A percentile compares a stretch with the other conserved stretches of the same genome.
These are phyloP conservation scores for Plutomurus gul DNA, from an alignment of 1,140 invertebrate genomes.

Conservation along the genomic window DNA sequence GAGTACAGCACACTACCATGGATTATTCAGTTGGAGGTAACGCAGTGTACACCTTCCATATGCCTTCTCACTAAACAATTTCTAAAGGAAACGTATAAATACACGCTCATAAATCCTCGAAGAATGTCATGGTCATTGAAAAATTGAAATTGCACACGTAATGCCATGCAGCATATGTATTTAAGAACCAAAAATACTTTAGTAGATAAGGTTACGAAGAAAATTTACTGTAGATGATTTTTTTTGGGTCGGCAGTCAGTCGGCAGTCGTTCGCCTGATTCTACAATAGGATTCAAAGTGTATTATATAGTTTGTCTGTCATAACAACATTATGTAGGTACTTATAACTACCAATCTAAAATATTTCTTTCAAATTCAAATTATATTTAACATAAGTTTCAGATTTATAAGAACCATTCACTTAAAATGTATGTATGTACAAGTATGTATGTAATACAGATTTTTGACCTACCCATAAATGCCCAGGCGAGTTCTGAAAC, in stretches of 20 bases:
- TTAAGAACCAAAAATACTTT: background rate
- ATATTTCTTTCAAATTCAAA: no score
- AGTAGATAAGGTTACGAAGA: background rate
- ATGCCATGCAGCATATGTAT: background rate
- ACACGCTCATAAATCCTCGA: constrained; percentile 32
- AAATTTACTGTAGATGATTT: background rate
- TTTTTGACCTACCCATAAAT: no score
- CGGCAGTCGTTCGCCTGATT: background rate
- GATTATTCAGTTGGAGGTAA: no score
- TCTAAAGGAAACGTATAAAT: constrained; percentile 25
- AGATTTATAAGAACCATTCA: no score
- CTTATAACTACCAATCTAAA: no score
- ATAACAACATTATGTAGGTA: background rate
- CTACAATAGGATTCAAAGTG: constrained; percentile 7
- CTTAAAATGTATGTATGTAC: no score
- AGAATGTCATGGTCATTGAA: constrained; percentile 40
- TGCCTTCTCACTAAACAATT: constrained; percentile 26
- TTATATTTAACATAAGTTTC: no score
- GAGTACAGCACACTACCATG: no score
- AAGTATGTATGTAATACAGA: no score
- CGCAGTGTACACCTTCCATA: constrained; percentile 20
- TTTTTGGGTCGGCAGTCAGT: constrained; percentile 9
- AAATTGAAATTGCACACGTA: constrained; percentile 28
- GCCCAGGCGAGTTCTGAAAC: no score
- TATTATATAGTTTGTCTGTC: background rate